Conservation (phyloP, 2,113 vertebrate genomes). For the Megalops atlanticus region DNA sequence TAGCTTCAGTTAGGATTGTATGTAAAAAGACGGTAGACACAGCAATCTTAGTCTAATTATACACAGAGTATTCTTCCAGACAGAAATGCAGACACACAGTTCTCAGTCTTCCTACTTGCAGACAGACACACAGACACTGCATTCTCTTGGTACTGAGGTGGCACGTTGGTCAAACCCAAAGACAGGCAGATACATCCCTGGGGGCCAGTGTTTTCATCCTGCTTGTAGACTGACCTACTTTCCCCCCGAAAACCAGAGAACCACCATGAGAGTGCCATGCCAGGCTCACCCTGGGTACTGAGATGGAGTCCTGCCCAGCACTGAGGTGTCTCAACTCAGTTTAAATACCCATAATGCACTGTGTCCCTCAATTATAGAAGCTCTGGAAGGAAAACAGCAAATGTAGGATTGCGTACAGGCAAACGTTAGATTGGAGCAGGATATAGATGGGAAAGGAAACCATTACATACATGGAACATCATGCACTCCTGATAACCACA, state of each 20-base stretch:
- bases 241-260: background rate
- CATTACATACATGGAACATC: too few relatives aligned
- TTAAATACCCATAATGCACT: too few relatives aligned
- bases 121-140: background rate
- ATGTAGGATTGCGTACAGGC: background rate
- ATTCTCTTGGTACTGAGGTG: background rate
- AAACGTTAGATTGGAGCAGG: background rate
- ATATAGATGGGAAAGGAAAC: too few relatives aligned
- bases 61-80: too few relatives aligned
- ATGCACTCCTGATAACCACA: too few relatives aligned
- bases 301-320: too few relatives aligned
- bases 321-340: too few relatives aligned
- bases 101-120: background rate
- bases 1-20: too few relatives aligned
- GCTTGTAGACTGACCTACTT: slow-evolving; percentile 14
- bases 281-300: too few relatives aligned
- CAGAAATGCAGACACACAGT: background rate
- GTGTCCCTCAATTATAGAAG: too few relatives aligned
- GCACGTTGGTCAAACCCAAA: background rate
- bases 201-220: background rate
- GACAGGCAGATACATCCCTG: background rate
- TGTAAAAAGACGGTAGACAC: too few relatives aligned
- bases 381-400: background rate
- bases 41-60: too few relatives aligned
- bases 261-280: background rate